These are phyloP conservation scores for Hiodon alosoides DNA, from an alignment of 2,113 vertebrate genomes.

Conservation along the genomic window DNA sequence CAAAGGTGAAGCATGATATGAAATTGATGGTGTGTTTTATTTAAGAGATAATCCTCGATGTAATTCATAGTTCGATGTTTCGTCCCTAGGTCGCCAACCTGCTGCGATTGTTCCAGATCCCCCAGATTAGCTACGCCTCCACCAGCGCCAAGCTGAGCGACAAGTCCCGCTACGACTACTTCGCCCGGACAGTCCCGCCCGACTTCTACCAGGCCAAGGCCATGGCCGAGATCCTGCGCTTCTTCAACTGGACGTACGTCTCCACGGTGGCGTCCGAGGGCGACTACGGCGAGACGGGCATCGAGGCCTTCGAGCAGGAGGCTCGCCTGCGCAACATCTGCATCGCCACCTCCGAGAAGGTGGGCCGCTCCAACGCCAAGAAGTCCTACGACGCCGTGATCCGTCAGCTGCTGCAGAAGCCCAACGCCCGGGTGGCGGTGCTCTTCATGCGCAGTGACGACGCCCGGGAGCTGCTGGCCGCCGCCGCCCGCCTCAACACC, in stretches of 20 bases:
- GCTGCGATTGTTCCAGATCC: constrained; percentile 95
- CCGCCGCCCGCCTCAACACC: constrained; percentile 82
- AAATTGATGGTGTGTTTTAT: no score
- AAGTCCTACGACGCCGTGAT: constrained; percentile 91
- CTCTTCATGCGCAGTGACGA: constrained; percentile 92
- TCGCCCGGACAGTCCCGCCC: constrained; percentile 89
- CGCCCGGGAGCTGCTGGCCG: constrained; percentile 85
- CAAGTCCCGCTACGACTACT: constrained; percentile 94
- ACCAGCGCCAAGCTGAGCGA: constrained; percentile 97
- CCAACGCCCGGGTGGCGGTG: constrained; percentile 85
- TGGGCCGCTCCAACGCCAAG: constrained; percentile 87
- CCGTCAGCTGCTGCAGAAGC: constrained; percentile 89
- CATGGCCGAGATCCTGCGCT: constrained; percentile 93
- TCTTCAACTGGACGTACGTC: constrained; percentile 98
- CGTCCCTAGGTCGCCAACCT: constrained; percentile 85
- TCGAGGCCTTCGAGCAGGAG: constrained; percentile 96
- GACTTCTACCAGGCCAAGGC: constrained; percentile 98
- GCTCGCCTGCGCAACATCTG: constrained; percentile 93
- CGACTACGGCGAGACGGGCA: constrained; percentile 93
- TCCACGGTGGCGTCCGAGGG: constrained; percentile 95
- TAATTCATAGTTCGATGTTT: neutral
- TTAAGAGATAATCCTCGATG: no score
- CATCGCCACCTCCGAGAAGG: constrained; percentile 94
- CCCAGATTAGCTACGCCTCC: constrained; percentile 96
- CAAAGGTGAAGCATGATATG: no score